phyloP scores from a whole-genome alignment of 2,888 invertebrate genomes.

The Lutraria lutraria region DNA sequence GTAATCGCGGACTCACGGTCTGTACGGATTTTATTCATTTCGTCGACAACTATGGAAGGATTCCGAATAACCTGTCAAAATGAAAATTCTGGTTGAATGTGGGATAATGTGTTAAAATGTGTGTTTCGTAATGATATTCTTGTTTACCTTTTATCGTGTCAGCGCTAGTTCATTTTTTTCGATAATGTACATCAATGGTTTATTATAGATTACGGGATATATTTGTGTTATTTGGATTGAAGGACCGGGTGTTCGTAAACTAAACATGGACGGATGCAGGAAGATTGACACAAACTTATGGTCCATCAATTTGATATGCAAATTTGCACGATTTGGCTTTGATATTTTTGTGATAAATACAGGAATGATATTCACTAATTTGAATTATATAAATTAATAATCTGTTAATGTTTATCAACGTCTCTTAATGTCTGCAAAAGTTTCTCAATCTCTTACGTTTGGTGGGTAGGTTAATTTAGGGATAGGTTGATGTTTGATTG shows the following conservation, averaged over 20 bases:
- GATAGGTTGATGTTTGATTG: too few species aligned
- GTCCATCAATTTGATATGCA: too few species aligned
- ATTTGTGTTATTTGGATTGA: background rate
- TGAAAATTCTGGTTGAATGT: background rate
- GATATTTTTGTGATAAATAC: too few species aligned
- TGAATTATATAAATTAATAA: too few species aligned
- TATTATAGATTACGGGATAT: background rate
- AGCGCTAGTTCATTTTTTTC: background rate
- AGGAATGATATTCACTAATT: too few species aligned
- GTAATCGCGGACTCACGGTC: background rate
- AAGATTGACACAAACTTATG: background rate
- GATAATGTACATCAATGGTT: background rate
- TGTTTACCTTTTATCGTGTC: background rate
- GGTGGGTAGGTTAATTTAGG: too few species aligned
- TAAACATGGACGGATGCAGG: conserved; percentile 9
- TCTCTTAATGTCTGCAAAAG: too few species aligned
- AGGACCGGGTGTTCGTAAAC: background rate
- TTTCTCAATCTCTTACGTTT: too few species aligned
- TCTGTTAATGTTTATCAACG: too few species aligned
- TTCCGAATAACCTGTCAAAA: conserved; percentile 27
- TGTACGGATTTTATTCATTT: background rate
- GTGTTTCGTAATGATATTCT: background rate
- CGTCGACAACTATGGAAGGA: background rate
- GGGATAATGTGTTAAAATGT: background rate
- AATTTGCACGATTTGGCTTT: too few species aligned